These are phyloP conservation scores for human DNA, from an alignment of 2,113 vertebrate genomes.

Conservation along the genomic window DNA sequence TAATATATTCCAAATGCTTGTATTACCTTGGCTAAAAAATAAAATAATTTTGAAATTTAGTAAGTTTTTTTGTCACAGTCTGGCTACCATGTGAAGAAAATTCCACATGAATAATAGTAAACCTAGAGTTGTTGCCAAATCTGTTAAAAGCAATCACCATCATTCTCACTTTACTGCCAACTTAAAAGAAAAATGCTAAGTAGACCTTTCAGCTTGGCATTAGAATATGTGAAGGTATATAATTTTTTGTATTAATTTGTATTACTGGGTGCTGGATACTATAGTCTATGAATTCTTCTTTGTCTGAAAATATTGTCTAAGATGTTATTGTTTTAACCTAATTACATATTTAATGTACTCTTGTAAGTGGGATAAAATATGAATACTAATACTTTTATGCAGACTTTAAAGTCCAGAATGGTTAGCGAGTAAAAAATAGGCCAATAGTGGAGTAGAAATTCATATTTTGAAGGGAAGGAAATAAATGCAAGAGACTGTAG, in stretches of 20 bases:
- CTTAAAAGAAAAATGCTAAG: slow-evolving; percentile 35
- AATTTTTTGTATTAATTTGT: background rate
- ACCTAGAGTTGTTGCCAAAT: background rate
- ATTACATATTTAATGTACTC: background rate
- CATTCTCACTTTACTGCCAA: slow-evolving; percentile 7
- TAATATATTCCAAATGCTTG: background rate
- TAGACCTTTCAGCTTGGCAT: background rate
- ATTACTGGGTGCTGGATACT: background rate
- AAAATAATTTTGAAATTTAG: slow-evolving; percentile 32
- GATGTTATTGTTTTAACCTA: slow-evolving; percentile 12
- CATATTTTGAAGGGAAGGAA: background rate
- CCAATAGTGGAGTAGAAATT: background rate
- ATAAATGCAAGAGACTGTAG: background rate
- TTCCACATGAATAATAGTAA: slow-evolving; percentile 46
- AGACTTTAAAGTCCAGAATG: background rate
- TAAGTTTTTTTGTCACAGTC: background rate
- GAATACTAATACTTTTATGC: background rate
- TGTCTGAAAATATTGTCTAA: background rate
- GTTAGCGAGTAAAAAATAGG: background rate
- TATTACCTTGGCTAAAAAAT: background rate
- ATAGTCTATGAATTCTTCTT: background rate
- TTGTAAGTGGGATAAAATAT: background rate
- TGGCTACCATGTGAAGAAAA: slow-evolving; percentile 46
- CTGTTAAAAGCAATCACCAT: background rate
- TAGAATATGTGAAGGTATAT: background rate